phyloP scores from a whole-genome alignment of 2,113 vertebrate species.

The Mionectes macconnelli region DNA sequence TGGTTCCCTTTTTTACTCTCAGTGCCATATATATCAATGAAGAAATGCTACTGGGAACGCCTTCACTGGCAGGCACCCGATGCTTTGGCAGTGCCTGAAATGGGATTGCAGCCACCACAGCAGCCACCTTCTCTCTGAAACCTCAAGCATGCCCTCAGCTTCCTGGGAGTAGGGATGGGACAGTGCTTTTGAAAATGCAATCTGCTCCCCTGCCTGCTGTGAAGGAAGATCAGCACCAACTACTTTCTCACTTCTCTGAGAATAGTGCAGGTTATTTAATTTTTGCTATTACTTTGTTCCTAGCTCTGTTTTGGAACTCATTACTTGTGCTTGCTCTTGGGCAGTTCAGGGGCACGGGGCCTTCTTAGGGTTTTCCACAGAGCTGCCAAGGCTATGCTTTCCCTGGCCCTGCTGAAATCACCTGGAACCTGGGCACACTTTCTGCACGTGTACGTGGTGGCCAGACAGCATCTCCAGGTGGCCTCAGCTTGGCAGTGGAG shows the following conservation, averaged over 20 bases:
- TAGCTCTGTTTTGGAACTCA: neutral
- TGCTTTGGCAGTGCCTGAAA: neutral
- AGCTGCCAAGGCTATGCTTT: neutral
- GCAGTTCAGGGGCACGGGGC: neutral
- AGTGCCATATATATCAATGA: neutral
- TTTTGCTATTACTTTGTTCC: neutral
- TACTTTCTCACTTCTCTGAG: neutral
- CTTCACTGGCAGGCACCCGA: neutral
- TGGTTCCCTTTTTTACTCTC: constrained; percentile 23
- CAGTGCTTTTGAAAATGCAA: neutral
- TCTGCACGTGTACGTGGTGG: rapidly evolving
- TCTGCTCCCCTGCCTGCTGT: neutral
- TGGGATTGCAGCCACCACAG: neutral
- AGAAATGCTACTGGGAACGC: neutral
- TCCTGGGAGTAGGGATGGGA: neutral
- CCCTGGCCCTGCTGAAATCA: neutral
- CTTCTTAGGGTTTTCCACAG: neutral
- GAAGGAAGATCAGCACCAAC: neutral
- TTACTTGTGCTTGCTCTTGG: neutral
- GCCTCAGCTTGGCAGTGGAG: neutral
- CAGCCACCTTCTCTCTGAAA: neutral
- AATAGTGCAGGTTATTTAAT: neutral
- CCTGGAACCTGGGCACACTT: rapidly evolving
- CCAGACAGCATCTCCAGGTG: neutral
- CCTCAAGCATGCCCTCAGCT: neutral